Evolutionary conservation across 1,140 invertebrate species (phyloP).

Genomic region (Hycleus phaleratus): DNA sequence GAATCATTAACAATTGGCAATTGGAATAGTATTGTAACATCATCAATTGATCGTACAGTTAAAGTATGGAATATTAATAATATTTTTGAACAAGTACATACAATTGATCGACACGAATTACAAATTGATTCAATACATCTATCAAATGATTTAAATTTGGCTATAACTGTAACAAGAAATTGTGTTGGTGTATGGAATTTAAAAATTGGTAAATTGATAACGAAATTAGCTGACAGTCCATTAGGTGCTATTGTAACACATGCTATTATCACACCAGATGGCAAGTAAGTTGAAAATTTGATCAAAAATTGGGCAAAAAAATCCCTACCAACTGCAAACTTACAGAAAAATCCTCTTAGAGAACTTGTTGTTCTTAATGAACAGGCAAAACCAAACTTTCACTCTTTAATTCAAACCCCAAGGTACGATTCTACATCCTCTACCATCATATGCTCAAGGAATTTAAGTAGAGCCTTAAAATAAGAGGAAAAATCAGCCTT

Average conservation of each 20-base stretch:
- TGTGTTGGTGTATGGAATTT: conserved; percentile 94
- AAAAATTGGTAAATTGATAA: conserved; percentile 70
- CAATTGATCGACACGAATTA: conserved; percentile 90
- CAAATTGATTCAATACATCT: conserved; percentile 88
- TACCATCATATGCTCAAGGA: too few species aligned
- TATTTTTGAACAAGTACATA: conserved; percentile 95
- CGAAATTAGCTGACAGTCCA: conserved; percentile 84
- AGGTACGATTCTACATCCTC: too few species aligned
- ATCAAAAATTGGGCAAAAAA: neutral
- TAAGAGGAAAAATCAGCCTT: too few species aligned
- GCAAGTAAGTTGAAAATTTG: conserved; percentile 48
- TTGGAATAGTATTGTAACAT: conserved; percentile 93
- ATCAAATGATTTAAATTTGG: conserved; percentile 64
- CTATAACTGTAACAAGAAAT: conserved; percentile 82
- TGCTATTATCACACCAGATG: conserved; percentile 77
- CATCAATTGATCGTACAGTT: conserved; percentile 94
- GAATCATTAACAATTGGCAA: conserved; percentile 75
- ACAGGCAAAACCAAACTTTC: neutral
- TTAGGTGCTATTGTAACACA: conserved; percentile 93
- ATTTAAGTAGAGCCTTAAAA: too few species aligned
- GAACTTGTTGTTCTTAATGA: neutral
- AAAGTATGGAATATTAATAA: conserved; percentile 99
- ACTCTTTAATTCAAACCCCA: neutral
- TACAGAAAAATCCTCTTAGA: neutral
- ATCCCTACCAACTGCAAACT: neutral